A percentile compares a stretch with the other conserved stretches of the same genome.
phyloP scores from a whole-genome alignment of 2,888 invertebrate species.

The Calliphora vomitoria region DNA sequence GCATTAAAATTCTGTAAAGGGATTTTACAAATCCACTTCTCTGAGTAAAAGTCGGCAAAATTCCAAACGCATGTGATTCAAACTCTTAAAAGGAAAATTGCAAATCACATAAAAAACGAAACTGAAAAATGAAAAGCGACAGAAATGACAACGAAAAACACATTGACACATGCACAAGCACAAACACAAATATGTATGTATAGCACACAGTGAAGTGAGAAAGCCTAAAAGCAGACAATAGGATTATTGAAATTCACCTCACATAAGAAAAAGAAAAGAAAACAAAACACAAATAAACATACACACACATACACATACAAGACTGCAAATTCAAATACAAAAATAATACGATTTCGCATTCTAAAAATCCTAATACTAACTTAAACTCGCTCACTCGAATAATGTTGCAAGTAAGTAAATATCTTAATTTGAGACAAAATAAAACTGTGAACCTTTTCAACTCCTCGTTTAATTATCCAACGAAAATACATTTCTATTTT shows the following conservation, averaged over 20 bases:
- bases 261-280: conserved; percentile 59
- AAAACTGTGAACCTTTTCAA: no score
- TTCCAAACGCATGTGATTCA: conserved; percentile 54
- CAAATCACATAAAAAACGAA: conserved; percentile 62
- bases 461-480: no score
- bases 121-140: conserved; percentile 50
- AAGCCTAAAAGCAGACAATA: conserved; percentile 71
- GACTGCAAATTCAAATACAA: conserved; percentile 8
- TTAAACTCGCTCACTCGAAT: background rate
- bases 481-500: no score
- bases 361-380: conserved; percentile 16
- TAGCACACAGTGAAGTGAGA: conserved; percentile 16
- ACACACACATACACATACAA: background rate
- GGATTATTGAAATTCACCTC: conserved; percentile 73
- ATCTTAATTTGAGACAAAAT: background rate
- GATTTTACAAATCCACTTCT: conserved; percentile 73
- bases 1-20: conserved; percentile 75
- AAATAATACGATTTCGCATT: conserved; percentile 32
- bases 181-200: background rate
- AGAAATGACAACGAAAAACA: conserved; percentile 49
- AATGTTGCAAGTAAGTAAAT: background rate
- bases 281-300: conserved; percentile 51
- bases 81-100: conserved; percentile 52
- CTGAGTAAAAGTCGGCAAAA: conserved; percentile 62
- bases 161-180: conserved; percentile 35